Base-by-base conservation (phyloP, 2,797 vertebrate species). In the Phrynocephalus vlangalii region DNA sequence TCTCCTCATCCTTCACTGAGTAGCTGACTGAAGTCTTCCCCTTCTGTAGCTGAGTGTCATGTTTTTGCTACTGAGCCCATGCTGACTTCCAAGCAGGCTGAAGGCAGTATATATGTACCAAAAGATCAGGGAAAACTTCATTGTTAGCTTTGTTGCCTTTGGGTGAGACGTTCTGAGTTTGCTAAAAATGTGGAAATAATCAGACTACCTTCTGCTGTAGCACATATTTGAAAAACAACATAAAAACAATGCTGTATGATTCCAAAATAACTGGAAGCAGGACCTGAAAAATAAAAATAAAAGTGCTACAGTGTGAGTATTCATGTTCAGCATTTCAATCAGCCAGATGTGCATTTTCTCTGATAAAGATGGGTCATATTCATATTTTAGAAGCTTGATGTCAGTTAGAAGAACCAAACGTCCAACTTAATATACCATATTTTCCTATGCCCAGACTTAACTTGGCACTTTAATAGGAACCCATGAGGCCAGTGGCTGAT, bases 1-100 rank as follows among this genome's bases (percentile, higher is more conserved):
- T 78, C 16, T 85, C 89, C 67, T 88, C 63, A 79, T 67, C 80
- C 79, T 85, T 92, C 90, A 89, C 79, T 79, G 28, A 91, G n/a
- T 70, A 89, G 86, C 77, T 83, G 87, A 87, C 76, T 93, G 88
- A 93, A 91, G 79, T 80, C 70, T 87, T 90, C 0, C 0, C 56
- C 81, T 77, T 52, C 77, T 94, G 33, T 91, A 94, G 93, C 92
- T 77, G 90, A 88, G 80, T 0, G 5, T 85, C 24, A 68, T 78
- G 52, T 88, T 92, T 94, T 92, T 89, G 89, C 88, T 90, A 90
- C 72, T 68, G 81, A 6, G 87, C 82, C 77, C 82, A 84, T 84
- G 20, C 77, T 75, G 82, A 60, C 56, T 90, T 87, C 30, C 20
- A 92, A 79, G 3, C 70, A 91, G 76, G 1, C 30, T 92, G 85